Evolutionary conservation across 2,113 vertebrate species (phyloP).

Genomic region (Talpa occidentalis): DNA sequence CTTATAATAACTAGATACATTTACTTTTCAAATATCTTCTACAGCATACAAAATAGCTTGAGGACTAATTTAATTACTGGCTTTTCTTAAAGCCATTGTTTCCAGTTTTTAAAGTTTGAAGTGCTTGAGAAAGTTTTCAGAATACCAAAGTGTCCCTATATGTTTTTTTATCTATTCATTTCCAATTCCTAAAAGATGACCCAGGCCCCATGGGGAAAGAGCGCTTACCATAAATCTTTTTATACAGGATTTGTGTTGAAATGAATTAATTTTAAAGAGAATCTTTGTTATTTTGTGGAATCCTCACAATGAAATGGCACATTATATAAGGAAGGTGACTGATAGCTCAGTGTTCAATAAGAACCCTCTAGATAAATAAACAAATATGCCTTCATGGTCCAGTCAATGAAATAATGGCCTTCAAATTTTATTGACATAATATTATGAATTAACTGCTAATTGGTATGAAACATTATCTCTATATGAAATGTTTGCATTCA

Average conservation of each 20-base stretch:
- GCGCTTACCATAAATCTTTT: conserved; percentile 27
- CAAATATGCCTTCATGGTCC: neutral
- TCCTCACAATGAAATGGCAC: conserved; percentile 13
- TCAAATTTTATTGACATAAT: conserved; percentile 38
- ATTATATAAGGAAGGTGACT: neutral
- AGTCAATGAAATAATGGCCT: neutral
- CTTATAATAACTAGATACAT: neutral
- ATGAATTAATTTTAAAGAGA: conserved; percentile 54
- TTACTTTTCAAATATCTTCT: conserved; percentile 20
- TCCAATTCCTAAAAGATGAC: conserved; percentile 47
- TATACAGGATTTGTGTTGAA: conserved; percentile 42
- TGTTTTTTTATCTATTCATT: conserved; percentile 45
- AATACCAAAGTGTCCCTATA: neutral
- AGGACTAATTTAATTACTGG: neutral
- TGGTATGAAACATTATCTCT: conserved; percentile 4
- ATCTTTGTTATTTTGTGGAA: conserved; percentile 9
- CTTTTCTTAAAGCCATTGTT: conserved; percentile 8
- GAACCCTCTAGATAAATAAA: neutral
- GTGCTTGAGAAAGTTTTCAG: neutral
- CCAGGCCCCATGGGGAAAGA: conserved; percentile 14
- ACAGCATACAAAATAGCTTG: neutral
- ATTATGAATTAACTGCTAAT: conserved; percentile 51
- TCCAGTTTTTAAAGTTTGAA: neutral
- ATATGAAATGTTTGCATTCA: conserved; percentile 17
- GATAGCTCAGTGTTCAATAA: conserved; percentile 21